These are phyloP conservation scores for Drosophila pseudotakahashii DNA, from an alignment of 2,888 invertebrate species.

Conservation along the genomic window DNA sequence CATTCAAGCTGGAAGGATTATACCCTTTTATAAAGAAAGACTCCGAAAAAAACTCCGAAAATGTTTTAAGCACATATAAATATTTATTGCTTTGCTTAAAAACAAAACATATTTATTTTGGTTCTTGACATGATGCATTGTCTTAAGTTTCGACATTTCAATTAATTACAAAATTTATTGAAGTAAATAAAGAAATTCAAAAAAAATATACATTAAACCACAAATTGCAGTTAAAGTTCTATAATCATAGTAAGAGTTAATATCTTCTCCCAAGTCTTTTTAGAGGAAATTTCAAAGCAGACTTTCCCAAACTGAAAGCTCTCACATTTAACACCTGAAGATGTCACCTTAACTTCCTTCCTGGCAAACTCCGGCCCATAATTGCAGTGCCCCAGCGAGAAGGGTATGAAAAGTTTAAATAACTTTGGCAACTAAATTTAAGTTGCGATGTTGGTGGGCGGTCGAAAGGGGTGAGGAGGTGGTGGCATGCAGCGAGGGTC, in stretches of 20 bases:
- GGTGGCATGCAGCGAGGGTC: slow-evolving; percentile 41
- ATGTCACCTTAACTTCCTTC: not conserved
- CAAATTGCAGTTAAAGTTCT: too few relatives aligned
- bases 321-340: slow-evolving; percentile 2
- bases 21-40: slow-evolving; percentile 6
- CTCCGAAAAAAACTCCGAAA: too few relatives aligned
- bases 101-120: too few relatives aligned
- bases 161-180: too few relatives aligned
- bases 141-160: too few relatives aligned
- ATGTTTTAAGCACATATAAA: too few relatives aligned
- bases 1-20: not conserved
- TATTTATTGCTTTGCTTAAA: too few relatives aligned
- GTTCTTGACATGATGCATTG: too few relatives aligned
- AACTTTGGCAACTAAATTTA: slow-evolving; percentile 79
- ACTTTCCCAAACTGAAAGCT: not conserved
- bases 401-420: slow-evolving; percentile 68
- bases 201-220: too few relatives aligned
- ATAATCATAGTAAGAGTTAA: too few relatives aligned
- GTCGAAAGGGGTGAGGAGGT: not conserved
- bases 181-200: too few relatives aligned
- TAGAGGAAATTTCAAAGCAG: not conserved
- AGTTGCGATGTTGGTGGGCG: slow-evolving; percentile 51
- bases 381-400: slow-evolving; percentile 6
- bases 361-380: slow-evolving; percentile 17
- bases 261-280: not conserved